phyloP scores from a whole-genome alignment of 2,113 vertebrate genomes.

The Motacilla alba region DNA sequence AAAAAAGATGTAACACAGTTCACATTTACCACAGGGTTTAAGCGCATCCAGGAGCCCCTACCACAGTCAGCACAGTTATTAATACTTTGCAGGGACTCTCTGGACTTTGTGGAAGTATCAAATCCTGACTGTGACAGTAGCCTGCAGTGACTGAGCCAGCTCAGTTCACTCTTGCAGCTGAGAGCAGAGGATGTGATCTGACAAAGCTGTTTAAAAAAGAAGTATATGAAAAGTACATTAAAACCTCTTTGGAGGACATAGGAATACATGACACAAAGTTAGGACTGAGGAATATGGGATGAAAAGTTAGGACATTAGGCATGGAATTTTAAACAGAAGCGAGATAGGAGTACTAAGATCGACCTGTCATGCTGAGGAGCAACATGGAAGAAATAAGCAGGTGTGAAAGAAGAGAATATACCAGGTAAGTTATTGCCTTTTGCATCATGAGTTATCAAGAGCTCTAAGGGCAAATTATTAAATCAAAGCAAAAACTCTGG shows the following conservation, averaged over 20 bases:
- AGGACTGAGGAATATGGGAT: neutral
- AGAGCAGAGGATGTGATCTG: neutral
- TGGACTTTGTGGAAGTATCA: neutral
- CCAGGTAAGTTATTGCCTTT: neutral
- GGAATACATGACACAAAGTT: neutral
- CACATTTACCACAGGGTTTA: neutral
- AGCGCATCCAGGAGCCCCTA: neutral
- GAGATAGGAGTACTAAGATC: neutral
- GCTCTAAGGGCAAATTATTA: neutral
- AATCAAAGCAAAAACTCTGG: neutral
- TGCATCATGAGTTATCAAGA: neutral
- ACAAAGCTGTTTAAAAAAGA: neutral
- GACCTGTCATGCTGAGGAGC: neutral
- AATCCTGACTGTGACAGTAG: neutral
- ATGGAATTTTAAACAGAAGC: neutral
- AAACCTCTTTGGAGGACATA: neutral
- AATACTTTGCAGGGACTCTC: neutral
- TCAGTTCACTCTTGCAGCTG: neutral
- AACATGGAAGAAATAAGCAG: neutral
- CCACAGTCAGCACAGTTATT: neutral
- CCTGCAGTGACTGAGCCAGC: neutral
- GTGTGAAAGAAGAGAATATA: neutral
- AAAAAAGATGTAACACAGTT: rapidly evolving
- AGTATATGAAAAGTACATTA: neutral
- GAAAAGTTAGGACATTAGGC: neutral